Evolutionary conservation across 1,140 invertebrate species (phyloP).

Genomic region (Drosophila sucinea): DNA sequence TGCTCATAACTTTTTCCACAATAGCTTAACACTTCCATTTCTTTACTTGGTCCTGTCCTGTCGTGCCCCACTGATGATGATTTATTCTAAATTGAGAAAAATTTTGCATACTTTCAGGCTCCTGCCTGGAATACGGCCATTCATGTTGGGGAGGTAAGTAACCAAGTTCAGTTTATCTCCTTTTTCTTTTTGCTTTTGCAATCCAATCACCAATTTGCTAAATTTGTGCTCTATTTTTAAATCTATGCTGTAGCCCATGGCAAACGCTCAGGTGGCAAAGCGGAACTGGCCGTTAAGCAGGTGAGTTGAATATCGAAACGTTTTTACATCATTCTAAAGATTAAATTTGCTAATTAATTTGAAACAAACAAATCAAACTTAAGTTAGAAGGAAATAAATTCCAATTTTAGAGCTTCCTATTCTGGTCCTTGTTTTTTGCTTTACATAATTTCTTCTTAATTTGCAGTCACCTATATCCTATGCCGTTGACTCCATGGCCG

Average conservation of each 20-base stretch:
- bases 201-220: constrained; percentile 24
- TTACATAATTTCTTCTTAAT: neutral
- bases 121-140: constrained; percentile 81
- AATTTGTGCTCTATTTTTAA: constrained; percentile 4
- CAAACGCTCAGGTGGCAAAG: constrained; percentile 64
- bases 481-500: constrained; percentile 43
- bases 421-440: neutral
- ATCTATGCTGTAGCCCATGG: constrained; percentile 63
- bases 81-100: constrained; percentile 57
- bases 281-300: constrained; percentile 52
- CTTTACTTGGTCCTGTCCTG: constrained; percentile 7
- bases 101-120: constrained; percentile 65
- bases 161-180: neutral
- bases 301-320: constrained; percentile 21
- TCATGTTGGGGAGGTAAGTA: constrained; percentile 82
- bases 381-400: no score
- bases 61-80: constrained; percentile 44
- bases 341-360: no score
- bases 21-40: constrained; percentile 20
- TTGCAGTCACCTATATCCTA: constrained; percentile 32
- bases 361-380: no score
- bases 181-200: neutral
- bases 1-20: constrained; percentile 43
- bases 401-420: no score
- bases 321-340: neutral